Evolutionary conservation across 2,113 vertebrate species (phyloP).

Genomic region (Morone saxatilis): DNA sequence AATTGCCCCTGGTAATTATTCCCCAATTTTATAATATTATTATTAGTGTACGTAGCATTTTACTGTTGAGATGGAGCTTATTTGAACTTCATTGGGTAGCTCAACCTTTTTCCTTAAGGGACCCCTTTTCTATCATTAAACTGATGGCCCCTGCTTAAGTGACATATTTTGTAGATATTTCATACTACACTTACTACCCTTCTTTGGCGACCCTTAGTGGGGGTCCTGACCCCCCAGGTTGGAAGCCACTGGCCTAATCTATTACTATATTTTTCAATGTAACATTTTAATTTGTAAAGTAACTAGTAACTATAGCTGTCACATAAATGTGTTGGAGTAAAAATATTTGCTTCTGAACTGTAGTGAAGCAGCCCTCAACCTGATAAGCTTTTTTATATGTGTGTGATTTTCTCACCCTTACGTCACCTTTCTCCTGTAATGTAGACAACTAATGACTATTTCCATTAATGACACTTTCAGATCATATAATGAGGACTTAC

Average conservation of each 20-base stretch:
- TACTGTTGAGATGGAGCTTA: not conserved
- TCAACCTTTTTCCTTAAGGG: not conserved
- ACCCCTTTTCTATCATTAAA: no score
- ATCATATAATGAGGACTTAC: conserved; percentile 80
- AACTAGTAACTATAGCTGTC: not conserved
- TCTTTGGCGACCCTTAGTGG: no score
- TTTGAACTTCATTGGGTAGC: not conserved
- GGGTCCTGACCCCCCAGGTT: no score
- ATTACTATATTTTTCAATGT: no score
- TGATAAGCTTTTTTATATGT: conserved; percentile 6
- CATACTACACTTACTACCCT: no score
- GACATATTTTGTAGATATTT: no score
- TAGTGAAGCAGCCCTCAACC: not conserved
- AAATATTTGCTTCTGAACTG: not conserved
- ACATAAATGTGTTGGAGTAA: not conserved
- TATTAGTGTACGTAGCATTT: not conserved
- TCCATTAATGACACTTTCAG: conserved; percentile 71
- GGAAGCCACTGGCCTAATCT: no score
- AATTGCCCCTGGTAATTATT: no score
- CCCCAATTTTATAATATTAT: not conserved
- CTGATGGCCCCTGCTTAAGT: no score
- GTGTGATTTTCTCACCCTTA: conserved; percentile 32
- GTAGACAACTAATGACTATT: conserved; percentile 55
- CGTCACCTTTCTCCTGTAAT: conserved; percentile 39
- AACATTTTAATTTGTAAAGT: not conserved